Conservation (phyloP, 2,113 vertebrate genomes). For the Triplophysa siluroides region DNA sequence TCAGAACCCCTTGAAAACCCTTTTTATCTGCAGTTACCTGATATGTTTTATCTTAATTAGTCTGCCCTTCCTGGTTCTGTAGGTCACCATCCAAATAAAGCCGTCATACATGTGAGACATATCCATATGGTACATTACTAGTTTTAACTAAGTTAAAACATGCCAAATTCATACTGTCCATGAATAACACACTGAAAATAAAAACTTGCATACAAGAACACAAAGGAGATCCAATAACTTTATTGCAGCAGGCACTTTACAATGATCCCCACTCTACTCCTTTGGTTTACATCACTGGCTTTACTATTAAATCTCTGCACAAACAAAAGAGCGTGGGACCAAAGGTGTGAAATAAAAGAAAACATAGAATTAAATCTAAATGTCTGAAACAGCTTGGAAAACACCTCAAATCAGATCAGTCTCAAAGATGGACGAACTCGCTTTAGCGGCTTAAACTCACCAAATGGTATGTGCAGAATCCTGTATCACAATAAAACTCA, state of each 20-base stretch:
- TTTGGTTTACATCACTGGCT: constrained; percentile 23
- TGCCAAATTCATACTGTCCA: not conserved
- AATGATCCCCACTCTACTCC: constrained; percentile 39
- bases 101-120: not conserved
- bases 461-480: not conserved
- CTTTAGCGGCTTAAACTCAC: not conserved
- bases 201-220: not conserved
- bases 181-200: not conserved
- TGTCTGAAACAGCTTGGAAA: constrained; percentile 12
- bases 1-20: not conserved
- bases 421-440: not conserved
- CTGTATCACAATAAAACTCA: constrained; percentile 5
- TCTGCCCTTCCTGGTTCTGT: constrained; percentile 22
- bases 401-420: constrained; percentile 24
- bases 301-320: constrained; percentile 50
- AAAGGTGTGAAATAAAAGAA: constrained; percentile 26
- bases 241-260: constrained; percentile 58
- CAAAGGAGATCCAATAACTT: constrained; percentile 50
- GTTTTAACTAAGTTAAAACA: not conserved
- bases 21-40: constrained; percentile 19
- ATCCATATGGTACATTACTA: not conserved
- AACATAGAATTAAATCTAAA: not conserved
- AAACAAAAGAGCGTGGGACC: constrained; percentile 29
- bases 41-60: constrained; percentile 23
- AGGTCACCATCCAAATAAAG: not conserved